phyloP scores from a whole-genome alignment of 2,888 invertebrate species.

The Nipponacmea schrenckii region DNA sequence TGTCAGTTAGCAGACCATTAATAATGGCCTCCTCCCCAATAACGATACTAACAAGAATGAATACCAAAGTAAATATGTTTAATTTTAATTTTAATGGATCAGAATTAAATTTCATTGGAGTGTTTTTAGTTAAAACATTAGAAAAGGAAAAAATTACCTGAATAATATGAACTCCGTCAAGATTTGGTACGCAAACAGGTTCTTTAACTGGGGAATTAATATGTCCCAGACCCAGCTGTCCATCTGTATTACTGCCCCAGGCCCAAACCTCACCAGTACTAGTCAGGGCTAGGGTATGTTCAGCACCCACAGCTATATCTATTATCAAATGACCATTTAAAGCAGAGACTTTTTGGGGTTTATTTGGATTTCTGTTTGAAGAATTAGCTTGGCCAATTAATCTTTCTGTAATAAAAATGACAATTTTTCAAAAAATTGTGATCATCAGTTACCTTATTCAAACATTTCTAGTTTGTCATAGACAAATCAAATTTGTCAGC shows the following conservation, averaged over 20 bases:
- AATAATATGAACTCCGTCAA: constrained; percentile 72
- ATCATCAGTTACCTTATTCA: too few species aligned
- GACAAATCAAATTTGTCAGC: too few species aligned
- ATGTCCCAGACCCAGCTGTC: constrained; percentile 74
- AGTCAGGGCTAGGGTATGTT: constrained; percentile 74
- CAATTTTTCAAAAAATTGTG: neutral
- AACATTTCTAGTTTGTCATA: too few species aligned
- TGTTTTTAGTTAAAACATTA: neutral
- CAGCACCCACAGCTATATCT: constrained; percentile 75
- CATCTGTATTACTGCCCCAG: constrained; percentile 76
- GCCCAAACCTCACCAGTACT: constrained; percentile 73
- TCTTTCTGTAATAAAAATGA: constrained; percentile 68
- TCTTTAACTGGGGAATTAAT: constrained; percentile 72
- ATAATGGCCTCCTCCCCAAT: too few species aligned
- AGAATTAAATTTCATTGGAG: too few species aligned
- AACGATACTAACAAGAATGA: too few species aligned
- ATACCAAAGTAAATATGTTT: neutral
- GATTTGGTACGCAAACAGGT: constrained; percentile 71
- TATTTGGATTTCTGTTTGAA: constrained; percentile 69
- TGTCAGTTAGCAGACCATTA: too few species aligned
- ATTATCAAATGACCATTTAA: constrained; percentile 71
- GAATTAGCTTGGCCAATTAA: constrained; percentile 73
- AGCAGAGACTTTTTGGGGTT: constrained; percentile 71
- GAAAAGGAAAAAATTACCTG: constrained; percentile 66
- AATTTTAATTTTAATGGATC: too few species aligned